Evolutionary conservation across 2,888 invertebrate genomes (phyloP), one percentile per base, ranked within the genome.

Genomic region (Epinotia bilunana): DNA sequence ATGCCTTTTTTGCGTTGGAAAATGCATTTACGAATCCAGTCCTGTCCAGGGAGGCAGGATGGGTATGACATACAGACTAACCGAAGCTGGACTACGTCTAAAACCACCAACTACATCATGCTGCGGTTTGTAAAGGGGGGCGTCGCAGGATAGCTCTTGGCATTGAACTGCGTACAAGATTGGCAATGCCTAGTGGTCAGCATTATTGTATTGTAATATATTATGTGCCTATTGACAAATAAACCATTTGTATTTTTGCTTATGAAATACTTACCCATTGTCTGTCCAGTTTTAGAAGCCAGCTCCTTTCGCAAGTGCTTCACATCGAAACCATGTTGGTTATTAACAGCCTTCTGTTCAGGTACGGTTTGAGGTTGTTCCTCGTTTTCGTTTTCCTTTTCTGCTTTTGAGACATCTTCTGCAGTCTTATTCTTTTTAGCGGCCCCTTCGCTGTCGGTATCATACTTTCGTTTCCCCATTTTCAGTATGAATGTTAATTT

Each of bases 241-340:
- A 70, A 43, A 16, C 0, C 11, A 53, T 28, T 46, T 20, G 9
- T 3, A 46, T 0, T 13, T 67, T 3, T 1, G 23, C 0, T 13
- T 67, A 11, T 12, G 7, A 13, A 43, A 0, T 18, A 71, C 87
- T 86, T 86, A 96, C 96, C 95, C 86, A 94, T 92, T 76, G 95
- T 92, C 81, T 95, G 95, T 16, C 95, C 94, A 63, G 90, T 91
- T 71, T 91, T 93, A 6, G 91, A 89, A 0, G 90, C 84, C 72
- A 96, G 82, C 78, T 95, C 95, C 80, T 93, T 94, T 0, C 96
- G 92, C 77, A 96, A 96, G 77, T 95, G 92, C 86, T 95, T 94
- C 75, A 95, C 90, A 84, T 95, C 95, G 82, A 96, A 96, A 79
- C 82, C 86, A 23, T 81, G 82, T 74, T 88, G 78, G 77, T 81